phyloP scores from a whole-genome alignment of 2,888 invertebrate genomes.

The Dasypogon diadema region DNA sequence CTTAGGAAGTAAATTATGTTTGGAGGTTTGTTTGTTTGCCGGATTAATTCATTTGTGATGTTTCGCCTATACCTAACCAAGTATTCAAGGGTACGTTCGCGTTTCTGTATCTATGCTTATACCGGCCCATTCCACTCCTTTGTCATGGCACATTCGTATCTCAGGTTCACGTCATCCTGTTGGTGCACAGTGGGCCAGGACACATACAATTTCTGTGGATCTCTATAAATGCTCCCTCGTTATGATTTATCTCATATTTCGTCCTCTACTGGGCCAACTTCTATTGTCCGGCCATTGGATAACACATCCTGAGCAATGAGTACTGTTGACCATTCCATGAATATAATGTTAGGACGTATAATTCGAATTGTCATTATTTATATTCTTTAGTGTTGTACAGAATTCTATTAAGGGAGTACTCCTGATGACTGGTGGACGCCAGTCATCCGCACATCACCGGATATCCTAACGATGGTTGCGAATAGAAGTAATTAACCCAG shows the following conservation, averaged over 20 bases:
- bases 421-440: constrained; percentile 46
- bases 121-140: constrained; percentile 2
- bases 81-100: constrained; percentile 41
- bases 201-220: constrained; percentile 47
- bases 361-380: constrained; percentile 52
- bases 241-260: constrained; percentile 51
- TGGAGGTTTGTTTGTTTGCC: constrained; percentile 54
- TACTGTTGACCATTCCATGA: constrained; percentile 48
- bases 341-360: constrained; percentile 50
- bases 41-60: constrained; percentile 56
- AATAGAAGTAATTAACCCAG: constrained; percentile 48
- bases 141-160: constrained; percentile 35
- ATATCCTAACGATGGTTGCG: constrained; percentile 41
- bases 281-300: constrained; percentile 50
- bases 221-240: constrained; percentile 51
- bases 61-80: constrained; percentile 50
- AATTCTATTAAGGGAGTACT: constrained; percentile 50
- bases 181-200: constrained; percentile 7
- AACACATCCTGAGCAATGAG: constrained; percentile 49
- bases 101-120: constrained; percentile 40
- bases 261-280: constrained; percentile 50
- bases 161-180: constrained; percentile 31
- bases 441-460: constrained; percentile 48
- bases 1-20: constrained; percentile 56
- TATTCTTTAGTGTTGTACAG: constrained; percentile 47